A percentile compares a stretch with the other conserved stretches of the same genome.
Evolutionary conservation across 2,113 vertebrate species (phyloP).

Genomic region (Atlantisia rogersi): DNA sequence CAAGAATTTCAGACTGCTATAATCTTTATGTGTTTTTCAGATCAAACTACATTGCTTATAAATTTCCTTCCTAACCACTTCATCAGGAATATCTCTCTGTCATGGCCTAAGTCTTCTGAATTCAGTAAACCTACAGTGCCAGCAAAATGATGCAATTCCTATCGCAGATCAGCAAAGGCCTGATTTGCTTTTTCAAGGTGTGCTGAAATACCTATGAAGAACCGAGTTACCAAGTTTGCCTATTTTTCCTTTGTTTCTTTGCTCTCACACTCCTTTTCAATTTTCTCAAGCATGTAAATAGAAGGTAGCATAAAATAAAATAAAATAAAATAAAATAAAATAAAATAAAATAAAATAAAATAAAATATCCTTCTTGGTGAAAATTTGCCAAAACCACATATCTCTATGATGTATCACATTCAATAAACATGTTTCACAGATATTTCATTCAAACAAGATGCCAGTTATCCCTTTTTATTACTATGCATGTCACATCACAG

Average conservation of each 20-base stretch:
- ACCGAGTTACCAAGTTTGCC: background rate
- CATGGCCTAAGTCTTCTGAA: background rate
- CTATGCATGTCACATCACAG: background rate
- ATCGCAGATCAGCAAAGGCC: background rate
- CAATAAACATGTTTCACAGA: background rate
- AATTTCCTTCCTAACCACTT: background rate
- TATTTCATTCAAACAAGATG: background rate
- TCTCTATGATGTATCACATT: background rate
- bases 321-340: background rate
- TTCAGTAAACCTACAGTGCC: background rate
- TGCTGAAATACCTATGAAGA: background rate
- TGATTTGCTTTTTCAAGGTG: background rate
- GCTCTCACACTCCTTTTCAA: background rate
- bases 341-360: background rate
- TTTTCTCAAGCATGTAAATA: background rate
- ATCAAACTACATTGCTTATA: background rate
- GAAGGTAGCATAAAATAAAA: background rate
- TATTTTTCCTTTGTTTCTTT: background rate
- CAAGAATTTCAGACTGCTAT: background rate
- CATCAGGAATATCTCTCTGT: background rate
- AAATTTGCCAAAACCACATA: background rate
- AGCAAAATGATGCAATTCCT: background rate
- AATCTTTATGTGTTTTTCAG: background rate
- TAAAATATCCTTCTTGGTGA: background rate
- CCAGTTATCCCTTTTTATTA: background rate